A percentile compares a stretch with the other conserved stretches of the same genome.
These are phyloP conservation scores for Romanomermis culicivorax DNA, from an alignment of 2,888 invertebrate species.

Conservation along the genomic window DNA sequence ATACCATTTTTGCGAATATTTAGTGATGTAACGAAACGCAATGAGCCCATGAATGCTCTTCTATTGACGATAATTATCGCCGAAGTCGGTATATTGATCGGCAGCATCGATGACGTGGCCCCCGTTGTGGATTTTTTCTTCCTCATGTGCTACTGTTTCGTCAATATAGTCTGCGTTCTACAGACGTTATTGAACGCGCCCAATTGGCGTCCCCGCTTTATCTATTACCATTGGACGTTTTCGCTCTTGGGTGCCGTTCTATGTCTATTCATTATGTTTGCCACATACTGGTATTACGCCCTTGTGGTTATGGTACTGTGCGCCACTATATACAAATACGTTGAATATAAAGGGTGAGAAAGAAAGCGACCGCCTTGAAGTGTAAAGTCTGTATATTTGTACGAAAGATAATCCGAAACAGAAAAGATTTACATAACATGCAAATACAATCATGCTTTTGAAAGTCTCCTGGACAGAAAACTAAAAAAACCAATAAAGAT, in stretches of 20 bases:
- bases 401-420: too few species aligned
- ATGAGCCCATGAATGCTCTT: constrained; percentile 86
- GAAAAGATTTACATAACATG: too few species aligned
- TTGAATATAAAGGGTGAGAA: constrained; percentile 68
- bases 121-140: constrained; percentile 54
- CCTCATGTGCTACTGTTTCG: constrained; percentile 99
- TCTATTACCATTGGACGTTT: constrained; percentile 89
- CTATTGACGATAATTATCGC: constrained; percentile 51
- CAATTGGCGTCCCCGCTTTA: constrained; percentile 94
- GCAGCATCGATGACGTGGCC: constrained; percentile 87
- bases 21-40: constrained; percentile 69
- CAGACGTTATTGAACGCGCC: constrained; percentile 81
- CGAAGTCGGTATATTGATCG: constrained; percentile 48
- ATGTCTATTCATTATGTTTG: constrained; percentile 91
- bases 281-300: constrained; percentile 91
- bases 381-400: background rate
- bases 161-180: constrained; percentile 89
- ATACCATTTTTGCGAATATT: constrained; percentile 86
- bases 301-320: constrained; percentile 81
- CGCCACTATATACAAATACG: constrained; percentile 80
- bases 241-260: constrained; percentile 64
- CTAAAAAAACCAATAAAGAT: too few species aligned
- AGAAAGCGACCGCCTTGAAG: too few species aligned
- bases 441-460: too few species aligned
- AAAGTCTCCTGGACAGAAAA: too few species aligned